Conservation (phyloP, 23 tunicate genomes). For the Pegea sp. region DNA sequence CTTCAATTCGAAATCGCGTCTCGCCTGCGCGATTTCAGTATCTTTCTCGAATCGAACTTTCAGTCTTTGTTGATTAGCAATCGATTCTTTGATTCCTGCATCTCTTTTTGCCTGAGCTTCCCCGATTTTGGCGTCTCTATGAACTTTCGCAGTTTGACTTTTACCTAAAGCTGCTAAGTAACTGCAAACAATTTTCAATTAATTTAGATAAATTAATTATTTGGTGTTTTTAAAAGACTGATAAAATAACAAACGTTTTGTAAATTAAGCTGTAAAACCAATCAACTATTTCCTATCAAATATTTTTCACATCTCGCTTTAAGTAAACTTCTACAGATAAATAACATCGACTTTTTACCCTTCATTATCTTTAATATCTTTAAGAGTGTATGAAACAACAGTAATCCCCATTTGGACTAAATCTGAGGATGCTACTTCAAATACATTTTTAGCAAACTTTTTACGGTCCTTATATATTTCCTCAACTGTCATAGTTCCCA, state of each 20-base stretch:
- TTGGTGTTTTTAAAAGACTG: not conserved
- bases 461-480: slow-evolving; percentile 43
- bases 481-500: slow-evolving; percentile 57
- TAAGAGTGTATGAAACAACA: slow-evolving; percentile 46
- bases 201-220: not conserved
- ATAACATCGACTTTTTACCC: not conserved
- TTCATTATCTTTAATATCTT: slow-evolving; percentile 22
- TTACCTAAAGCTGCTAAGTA: slow-evolving; percentile 73
- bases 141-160: slow-evolving; percentile 66
- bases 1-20: slow-evolving; percentile 82
- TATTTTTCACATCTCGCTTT: not conserved
- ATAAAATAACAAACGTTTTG: not conserved
- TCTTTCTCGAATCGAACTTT: slow-evolving; percentile 75
- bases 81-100: slow-evolving; percentile 85
- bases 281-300: not conserved
- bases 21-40: slow-evolving; percentile 68
- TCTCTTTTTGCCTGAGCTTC: slow-evolving; percentile 88
- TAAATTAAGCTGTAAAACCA: no score
- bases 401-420: slow-evolving; percentile 39
- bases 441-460: slow-evolving; percentile 33
- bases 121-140: slow-evolving; percentile 89
- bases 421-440: slow-evolving; percentile 48
- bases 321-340: not conserved
- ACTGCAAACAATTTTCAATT: slow-evolving; percentile 3
- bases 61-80: slow-evolving; percentile 71